phyloP scores from a whole-genome alignment of 2,888 invertebrate genomes.

The Maniola hyperantus region DNA sequence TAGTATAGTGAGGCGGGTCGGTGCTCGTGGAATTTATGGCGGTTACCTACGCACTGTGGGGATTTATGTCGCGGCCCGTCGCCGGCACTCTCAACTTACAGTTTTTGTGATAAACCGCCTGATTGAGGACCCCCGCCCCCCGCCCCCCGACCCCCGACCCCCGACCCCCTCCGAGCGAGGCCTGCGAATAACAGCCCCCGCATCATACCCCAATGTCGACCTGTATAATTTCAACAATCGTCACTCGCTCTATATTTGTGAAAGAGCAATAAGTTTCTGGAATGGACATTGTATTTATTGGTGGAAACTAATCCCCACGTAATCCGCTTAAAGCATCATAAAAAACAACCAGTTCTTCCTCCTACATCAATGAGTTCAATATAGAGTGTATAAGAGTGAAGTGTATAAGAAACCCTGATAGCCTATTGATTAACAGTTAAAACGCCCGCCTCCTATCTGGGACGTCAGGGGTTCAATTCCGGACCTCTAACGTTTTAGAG shows the following conservation, averaged over 20 bases:
- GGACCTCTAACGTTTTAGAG: too few relatives aligned
- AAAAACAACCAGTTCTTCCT: too few relatives aligned
- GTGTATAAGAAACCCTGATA: too few relatives aligned
- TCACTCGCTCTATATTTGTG: not conserved
- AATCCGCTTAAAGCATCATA: too few relatives aligned
- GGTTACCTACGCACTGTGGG: conserved; percentile 48
- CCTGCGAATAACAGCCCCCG: conserved; percentile 33
- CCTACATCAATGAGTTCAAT: too few relatives aligned
- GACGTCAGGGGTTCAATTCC: too few relatives aligned
- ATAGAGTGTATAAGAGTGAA: too few relatives aligned
- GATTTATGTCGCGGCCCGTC: conserved; percentile 51
- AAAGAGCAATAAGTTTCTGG: not conserved
- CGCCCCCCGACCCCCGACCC: too few relatives aligned
- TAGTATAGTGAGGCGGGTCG: conserved; percentile 30
- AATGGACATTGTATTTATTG: too few relatives aligned
- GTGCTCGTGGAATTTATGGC: conserved; percentile 46
- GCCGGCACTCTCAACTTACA: conserved; percentile 45
- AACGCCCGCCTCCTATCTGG: too few relatives aligned
- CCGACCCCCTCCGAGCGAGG: conserved; percentile 10
- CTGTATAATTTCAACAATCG: conserved; percentile 7
- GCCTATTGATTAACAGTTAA: too few relatives aligned
- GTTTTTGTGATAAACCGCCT: conserved; percentile 40
- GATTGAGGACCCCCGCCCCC: conserved; percentile 27
- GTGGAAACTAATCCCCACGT: too few relatives aligned
- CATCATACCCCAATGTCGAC: not conserved